Evolutionary conservation across 2,888 invertebrate genomes (phyloP).

Genomic region (Epinotia ramella): DNA sequence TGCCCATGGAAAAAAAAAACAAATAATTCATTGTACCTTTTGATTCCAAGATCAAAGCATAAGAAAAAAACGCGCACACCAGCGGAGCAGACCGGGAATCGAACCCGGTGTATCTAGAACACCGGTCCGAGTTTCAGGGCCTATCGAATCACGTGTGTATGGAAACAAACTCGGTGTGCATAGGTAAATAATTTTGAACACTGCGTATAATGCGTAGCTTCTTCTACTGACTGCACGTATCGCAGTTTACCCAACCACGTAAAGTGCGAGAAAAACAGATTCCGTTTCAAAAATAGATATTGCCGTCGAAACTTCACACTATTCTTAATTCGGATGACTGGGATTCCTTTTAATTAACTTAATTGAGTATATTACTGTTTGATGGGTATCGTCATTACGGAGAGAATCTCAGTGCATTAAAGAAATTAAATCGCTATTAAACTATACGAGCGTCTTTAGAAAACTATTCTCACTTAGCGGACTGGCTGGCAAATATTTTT

Average conservation of each 20-base stretch:
- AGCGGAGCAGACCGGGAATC: too few species aligned
- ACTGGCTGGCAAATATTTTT: conserved; percentile 43
- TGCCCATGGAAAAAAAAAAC: too few species aligned
- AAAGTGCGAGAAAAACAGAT: not conserved
- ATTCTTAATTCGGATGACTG: conserved; percentile 1
- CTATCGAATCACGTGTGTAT: too few species aligned
- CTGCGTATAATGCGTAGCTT: not conserved
- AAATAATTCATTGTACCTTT: too few species aligned
- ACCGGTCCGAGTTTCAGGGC: too few species aligned
- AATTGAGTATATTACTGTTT: conserved; percentile 34
- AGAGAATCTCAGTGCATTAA: conserved; percentile 34
- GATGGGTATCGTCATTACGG: conserved; percentile 32
- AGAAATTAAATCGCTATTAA: conserved; percentile 32
- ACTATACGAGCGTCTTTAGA: conserved; percentile 35
- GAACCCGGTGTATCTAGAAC: too few species aligned
- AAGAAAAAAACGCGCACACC: too few species aligned
- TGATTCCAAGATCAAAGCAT: too few species aligned
- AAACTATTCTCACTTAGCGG: conserved; percentile 50
- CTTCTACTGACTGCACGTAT: not conserved
- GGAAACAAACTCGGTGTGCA: too few species aligned
- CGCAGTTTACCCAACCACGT: not conserved
- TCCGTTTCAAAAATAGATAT: conserved; percentile 1
- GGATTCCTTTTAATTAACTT: conserved; percentile 29
- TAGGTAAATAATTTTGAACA: too few species aligned
- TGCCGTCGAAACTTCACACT: conserved; percentile 30